Conservation (phyloP, 2,113 vertebrate species). For the pig (Sus scrofa) region T2T-Sscrofa CM000817.6:154443001-154443500, state of each 20-base stretch:
- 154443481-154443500: accelerated
- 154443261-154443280: not conserved
- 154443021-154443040: not conserved
- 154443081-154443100: not conserved
- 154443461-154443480: not conserved
- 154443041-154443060: not conserved
- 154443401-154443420: not conserved
- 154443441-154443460: not conserved
- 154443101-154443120: not conserved
- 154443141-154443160: not conserved
- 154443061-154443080: not conserved
- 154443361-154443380: not conserved
- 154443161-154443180: not conserved
- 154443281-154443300: not conserved
- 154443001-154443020: not conserved
- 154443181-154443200: not conserved
- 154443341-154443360: not conserved
- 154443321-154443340: not conserved
- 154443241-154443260: not conserved
- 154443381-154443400: not conserved
- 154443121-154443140: not conserved
- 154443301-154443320: not conserved
- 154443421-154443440: not conserved
- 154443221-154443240: not conserved
- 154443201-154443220: not conserved